Conservation (phyloP, 1,140 invertebrate genomes). For the Pseudomyrmex dendroicus region DNA sequence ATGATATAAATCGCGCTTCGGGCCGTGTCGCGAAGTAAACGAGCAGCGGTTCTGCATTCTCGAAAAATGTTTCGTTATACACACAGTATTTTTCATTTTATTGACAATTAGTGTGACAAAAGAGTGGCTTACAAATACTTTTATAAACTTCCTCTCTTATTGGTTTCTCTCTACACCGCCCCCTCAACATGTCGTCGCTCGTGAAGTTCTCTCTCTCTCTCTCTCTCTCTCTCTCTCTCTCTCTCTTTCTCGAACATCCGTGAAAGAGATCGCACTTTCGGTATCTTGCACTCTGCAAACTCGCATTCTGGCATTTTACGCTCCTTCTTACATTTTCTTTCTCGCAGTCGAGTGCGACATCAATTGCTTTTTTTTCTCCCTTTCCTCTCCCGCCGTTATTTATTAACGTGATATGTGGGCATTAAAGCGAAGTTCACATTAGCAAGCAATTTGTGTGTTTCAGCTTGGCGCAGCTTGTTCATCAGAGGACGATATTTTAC, state of each 20-base stretch:
- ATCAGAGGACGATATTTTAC: too few relatives aligned
- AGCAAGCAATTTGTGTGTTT: too few relatives aligned
- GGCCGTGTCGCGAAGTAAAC: background rate
- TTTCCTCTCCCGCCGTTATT: slow-evolving; percentile 57
- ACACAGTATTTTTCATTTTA: slow-evolving; percentile 75
- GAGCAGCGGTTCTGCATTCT: slow-evolving; percentile 2
- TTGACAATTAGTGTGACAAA: slow-evolving; percentile 80
- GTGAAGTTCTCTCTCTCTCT: background rate
- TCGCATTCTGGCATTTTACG: background rate
- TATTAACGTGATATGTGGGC: slow-evolving; percentile 76
- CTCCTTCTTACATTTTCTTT: background rate
- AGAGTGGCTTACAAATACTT: slow-evolving; percentile 77
- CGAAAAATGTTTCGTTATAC: slow-evolving; percentile 60
- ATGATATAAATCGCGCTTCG: slow-evolving; percentile 13
- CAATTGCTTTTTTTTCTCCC: background rate
- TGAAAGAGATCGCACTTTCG: slow-evolving; percentile 2
- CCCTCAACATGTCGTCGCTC: background rate
- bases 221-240: background rate
- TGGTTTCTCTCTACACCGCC: slow-evolving; percentile 22
- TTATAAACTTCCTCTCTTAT: slow-evolving; percentile 66
- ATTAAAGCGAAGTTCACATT: too few relatives aligned
- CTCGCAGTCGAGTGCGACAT: slow-evolving; percentile 54
- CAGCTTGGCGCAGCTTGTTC: too few relatives aligned
- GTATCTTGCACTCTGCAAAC: background rate
- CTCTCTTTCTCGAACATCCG: background rate